Base-by-base conservation (phyloP, 2,797 vertebrate species). In the Myotis pilosus region DNA sequence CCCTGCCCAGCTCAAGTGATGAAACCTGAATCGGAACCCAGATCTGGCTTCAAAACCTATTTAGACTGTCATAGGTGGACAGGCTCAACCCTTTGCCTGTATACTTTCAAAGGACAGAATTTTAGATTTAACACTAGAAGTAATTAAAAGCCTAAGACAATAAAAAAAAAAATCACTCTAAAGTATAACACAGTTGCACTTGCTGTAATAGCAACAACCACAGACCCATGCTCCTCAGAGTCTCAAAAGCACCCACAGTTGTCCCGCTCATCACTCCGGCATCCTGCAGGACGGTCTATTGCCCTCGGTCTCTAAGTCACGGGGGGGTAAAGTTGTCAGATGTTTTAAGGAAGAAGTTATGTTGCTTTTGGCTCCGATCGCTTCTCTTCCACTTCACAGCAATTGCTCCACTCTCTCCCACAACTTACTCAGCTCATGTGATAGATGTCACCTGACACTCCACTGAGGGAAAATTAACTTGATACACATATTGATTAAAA, bases 221-320 rank as follows among this genome's bases (percentile, higher is more conserved):
- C 2, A 20, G 17, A 12, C 3, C 23, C 16, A 19, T 2, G 22
- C 9, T 8, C 30, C 44, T 11, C 41, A 5, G 28, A 5, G 53
- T 25, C 68, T 36, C 17, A 6, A 8, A 1, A 8, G 60, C 33
- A 20, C 10, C 30, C 47, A 8, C 8, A 0, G 9, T 0, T 8
- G 36, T 17, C 81, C n/a, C 16, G 8, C 5, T 28, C 87, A 9
- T 44, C 53, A 16, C 55, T 12, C 33, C 5, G 36, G 72, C 30
- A 23, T 0, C 20, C 25, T 8, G 20, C 1, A 11, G 12, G 33
- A n/a, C 5, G 0, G 3, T 8, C 68, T 30, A 11, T 2, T 1
- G 2, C 8, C 60, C 36, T 12, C 4, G 0, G 1, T 23, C 9
- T 20, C 85, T 69, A 16, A 0, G 3, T 16, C 20, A n/a, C 7